These are phyloP conservation scores for Campoletis sonorensis DNA, from an alignment of 1,140 invertebrate species.

Conservation along the genomic window DNA sequence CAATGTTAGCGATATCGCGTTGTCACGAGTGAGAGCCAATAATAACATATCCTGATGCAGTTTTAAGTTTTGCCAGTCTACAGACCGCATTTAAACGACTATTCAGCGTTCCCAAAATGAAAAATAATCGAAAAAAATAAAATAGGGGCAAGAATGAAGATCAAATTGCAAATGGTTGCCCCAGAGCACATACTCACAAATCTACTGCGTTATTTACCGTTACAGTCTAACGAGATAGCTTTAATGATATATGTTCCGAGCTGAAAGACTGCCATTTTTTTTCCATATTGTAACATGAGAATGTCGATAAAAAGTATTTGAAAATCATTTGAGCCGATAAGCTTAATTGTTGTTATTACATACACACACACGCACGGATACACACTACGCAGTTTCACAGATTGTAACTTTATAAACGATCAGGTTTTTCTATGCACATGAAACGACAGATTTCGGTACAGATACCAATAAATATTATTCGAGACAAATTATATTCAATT, in stretches of 20 bases:
- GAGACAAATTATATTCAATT: too few relatives aligned
- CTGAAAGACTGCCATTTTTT: constrained; percentile 1
- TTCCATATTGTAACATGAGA: neutral
- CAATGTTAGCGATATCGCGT: neutral
- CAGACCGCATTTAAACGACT: neutral
- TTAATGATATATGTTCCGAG: neutral
- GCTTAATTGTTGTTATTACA: too few relatives aligned
- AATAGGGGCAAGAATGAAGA: neutral
- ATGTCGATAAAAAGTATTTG: neutral
- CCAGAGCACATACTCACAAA: neutral
- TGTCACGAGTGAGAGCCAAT: constrained; percentile 12
- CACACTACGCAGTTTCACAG: too few relatives aligned
- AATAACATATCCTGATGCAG: constrained; percentile 5
- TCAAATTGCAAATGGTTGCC: constrained; percentile 10
- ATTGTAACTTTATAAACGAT: too few relatives aligned
- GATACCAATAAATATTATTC: too few relatives aligned
- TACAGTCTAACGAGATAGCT: neutral
- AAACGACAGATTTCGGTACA: too few relatives aligned
- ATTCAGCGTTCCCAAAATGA: constrained; percentile 16
- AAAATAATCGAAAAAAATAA: neutral
- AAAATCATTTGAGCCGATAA: too few relatives aligned
- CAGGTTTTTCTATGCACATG: too few relatives aligned
- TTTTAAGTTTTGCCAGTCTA: neutral
- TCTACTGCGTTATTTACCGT: constrained; percentile 2
- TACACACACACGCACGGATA: too few relatives aligned